Evolutionary conservation across 92 coral and sea anemone genomes (phyloP).

Genomic region (Galaxea fascicularis): DNA sequence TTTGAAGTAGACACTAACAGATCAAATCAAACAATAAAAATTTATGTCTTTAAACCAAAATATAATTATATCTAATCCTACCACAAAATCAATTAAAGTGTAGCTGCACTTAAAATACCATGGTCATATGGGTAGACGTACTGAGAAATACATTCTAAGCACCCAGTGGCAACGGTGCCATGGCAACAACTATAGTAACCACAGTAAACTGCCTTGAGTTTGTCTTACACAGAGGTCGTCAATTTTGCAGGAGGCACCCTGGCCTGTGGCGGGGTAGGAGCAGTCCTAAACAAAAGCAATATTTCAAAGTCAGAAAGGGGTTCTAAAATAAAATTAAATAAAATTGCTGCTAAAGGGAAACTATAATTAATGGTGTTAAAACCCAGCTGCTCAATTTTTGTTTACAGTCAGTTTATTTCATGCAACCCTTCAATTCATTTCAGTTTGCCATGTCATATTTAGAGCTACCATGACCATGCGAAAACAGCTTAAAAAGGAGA

Average conservation of each 20-base stretch:
- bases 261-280: slow-evolving; percentile 52
- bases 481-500: too few species aligned
- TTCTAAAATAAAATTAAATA: too few species aligned
- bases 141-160: neutral
- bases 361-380: too few species aligned
- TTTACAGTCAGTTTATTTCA: too few species aligned
- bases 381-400: neutral
- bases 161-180: neutral
- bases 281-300: slow-evolving; percentile 40
- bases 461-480: too few species aligned
- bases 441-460: too few species aligned
- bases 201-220: neutral
- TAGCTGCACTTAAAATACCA: neutral
- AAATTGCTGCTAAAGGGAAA: too few species aligned
- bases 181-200: neutral
- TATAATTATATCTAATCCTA: neutral
- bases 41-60: neutral
- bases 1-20: neutral
- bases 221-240: slow-evolving; percentile 75
- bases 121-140: neutral
- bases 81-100: neutral
- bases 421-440: too few species aligned
- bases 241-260: slow-evolving; percentile 79
- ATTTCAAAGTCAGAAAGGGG: neutral
- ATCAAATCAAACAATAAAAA: slow-evolving; percentile 14